These are phyloP conservation scores for Apantesis nais DNA, from an alignment of 2,888 invertebrate genomes.

Conservation along the genomic window DNA sequence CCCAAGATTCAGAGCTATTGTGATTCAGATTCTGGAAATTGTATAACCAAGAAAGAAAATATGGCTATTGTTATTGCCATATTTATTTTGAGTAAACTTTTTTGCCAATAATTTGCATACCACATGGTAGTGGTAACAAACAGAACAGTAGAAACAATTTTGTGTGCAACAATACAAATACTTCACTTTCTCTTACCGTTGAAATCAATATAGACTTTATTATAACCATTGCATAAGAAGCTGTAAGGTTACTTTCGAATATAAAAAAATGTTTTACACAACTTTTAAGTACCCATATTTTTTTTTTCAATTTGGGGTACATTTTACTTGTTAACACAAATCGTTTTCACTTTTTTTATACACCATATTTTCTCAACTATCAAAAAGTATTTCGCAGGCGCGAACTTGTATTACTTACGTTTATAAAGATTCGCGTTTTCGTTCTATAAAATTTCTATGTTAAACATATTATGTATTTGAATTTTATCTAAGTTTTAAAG, in stretches of 20 bases:
- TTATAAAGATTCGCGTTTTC: background rate
- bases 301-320: background rate
- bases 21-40: background rate
- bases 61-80: background rate
- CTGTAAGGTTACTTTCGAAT: conserved; percentile 47
- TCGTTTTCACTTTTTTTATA: background rate
- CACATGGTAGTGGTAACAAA: background rate
- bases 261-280: conserved; percentile 3
- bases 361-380: background rate
- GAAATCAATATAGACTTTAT: conserved; percentile 43
- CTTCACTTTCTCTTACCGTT: conserved; percentile 54
- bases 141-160: background rate
- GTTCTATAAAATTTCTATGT: background rate
- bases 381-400: background rate
- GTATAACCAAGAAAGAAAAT: background rate
- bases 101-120: background rate
- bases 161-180: conserved; percentile 8
- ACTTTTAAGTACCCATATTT: background rate
- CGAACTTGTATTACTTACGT: background rate
- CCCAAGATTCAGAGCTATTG: background rate
- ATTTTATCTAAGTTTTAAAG: background rate
- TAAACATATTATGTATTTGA: background rate
- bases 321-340: background rate
- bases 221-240: conserved; percentile 42
- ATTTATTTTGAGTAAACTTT: background rate